These are phyloP conservation scores for Sarcophaga peregrina DNA, from an alignment of 1,140 invertebrate species.

Conservation along the genomic window DNA sequence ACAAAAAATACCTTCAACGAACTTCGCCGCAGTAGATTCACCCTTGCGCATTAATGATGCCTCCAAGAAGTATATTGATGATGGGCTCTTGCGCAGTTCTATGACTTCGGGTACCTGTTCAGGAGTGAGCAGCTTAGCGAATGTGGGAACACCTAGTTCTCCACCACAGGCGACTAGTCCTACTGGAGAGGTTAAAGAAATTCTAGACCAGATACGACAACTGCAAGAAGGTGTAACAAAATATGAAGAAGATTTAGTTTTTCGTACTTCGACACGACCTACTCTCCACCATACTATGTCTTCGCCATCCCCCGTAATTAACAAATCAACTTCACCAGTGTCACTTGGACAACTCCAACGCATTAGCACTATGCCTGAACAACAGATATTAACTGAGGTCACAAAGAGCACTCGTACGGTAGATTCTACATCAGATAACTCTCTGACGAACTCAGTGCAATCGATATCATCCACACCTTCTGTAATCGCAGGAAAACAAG, in stretches of 20 bases:
- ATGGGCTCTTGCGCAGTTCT: slow-evolving; percentile 44
- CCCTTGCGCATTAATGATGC: slow-evolving; percentile 44
- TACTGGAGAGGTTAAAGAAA: slow-evolving; percentile 75
- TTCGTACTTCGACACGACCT: slow-evolving; percentile 47
- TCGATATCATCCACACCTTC: slow-evolving; percentile 9
- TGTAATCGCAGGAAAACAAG: not conserved
- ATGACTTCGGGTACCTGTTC: slow-evolving; percentile 71
- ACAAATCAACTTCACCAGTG: not conserved
- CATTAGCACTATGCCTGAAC: not conserved
- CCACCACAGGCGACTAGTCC: slow-evolving; percentile 82
- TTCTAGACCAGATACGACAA: slow-evolving; percentile 77
- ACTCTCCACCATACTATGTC: slow-evolving; percentile 57
- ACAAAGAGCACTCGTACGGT: not conserved
- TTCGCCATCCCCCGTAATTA: slow-evolving; percentile 48
- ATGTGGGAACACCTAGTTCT: slow-evolving; percentile 74
- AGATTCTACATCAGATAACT: not conserved
- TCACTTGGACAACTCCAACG: slow-evolving; percentile 27
- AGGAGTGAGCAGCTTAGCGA: slow-evolving; percentile 75
- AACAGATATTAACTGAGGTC: slow-evolving; percentile 7
- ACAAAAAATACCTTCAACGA: slow-evolving; percentile 28
- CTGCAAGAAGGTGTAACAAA: slow-evolving; percentile 67
- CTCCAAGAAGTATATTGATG: slow-evolving; percentile 44
- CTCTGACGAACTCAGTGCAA: slow-evolving; percentile 24
- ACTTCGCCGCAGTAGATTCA: slow-evolving; percentile 37
- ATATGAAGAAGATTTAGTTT: slow-evolving; percentile 53